A percentile compares a stretch with the other conserved stretches of the same genome.
These are phyloP conservation scores for Momotus momota DNA, from an alignment of 2,797 vertebrate species.

Conservation along the genomic window DNA sequence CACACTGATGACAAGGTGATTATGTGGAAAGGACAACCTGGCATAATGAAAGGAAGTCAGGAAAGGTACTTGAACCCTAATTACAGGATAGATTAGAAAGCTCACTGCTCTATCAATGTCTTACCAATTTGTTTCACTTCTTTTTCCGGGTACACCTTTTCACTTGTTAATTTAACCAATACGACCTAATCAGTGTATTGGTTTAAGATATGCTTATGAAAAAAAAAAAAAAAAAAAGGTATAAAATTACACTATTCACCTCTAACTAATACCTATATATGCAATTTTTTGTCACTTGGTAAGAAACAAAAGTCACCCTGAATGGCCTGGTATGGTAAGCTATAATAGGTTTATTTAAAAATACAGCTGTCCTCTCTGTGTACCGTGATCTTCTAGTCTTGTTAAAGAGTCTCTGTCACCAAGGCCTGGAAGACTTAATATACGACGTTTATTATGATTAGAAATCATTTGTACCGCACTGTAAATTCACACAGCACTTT, in stretches of 20 bases:
- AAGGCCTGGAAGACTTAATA: conserved; percentile 69
- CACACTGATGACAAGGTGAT: not conserved
- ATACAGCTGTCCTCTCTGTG: conserved; percentile 66
- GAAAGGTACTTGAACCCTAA: not conserved
- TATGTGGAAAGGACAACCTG: not conserved
- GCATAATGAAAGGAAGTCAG: not conserved
- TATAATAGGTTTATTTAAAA: conserved; percentile 62
- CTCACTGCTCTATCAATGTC: not conserved
- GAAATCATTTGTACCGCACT: conserved; percentile 75
- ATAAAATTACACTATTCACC: not conserved
- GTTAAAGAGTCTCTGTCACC: conserved; percentile 61
- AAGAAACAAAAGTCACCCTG: conserved; percentile 58
- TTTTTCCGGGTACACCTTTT: not conserved
- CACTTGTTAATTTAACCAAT: conserved; percentile 16
- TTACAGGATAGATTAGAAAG: not conserved
- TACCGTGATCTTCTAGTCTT: conserved; percentile 55
- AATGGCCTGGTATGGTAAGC: conserved; percentile 50
- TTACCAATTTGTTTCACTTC: not conserved
- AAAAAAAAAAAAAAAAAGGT: not conserved
- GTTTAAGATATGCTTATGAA: not conserved
- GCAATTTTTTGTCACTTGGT: not conserved
- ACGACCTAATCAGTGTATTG: not conserved
- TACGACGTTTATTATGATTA: conserved; percentile 73
- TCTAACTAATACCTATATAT: conserved; percentile 25
- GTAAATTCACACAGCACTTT: conserved; percentile 75